These are phyloP conservation scores for Bradypus variegatus DNA, from an alignment of 2,797 vertebrate genomes.

Conservation along the genomic window DNA sequence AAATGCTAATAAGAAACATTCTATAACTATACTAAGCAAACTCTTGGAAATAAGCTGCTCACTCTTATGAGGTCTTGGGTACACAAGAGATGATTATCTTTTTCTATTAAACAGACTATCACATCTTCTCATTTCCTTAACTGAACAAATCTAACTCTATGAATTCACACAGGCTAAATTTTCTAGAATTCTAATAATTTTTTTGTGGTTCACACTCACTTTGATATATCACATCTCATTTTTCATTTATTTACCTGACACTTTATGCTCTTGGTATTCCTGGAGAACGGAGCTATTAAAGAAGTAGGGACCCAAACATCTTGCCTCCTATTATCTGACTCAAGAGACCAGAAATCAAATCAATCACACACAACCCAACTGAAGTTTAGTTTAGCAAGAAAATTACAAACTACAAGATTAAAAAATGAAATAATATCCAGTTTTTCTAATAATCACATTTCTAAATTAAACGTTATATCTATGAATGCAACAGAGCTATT, in stretches of 20 bases:
- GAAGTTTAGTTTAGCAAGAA: constrained; percentile 24
- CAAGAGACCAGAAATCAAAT: constrained; percentile 29
- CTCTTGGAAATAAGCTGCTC: not conserved
- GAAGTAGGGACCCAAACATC: not conserved
- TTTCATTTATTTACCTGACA: constrained; percentile 33
- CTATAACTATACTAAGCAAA: not conserved
- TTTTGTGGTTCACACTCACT: not conserved
- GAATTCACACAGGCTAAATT: not conserved
- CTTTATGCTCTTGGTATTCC: constrained; percentile 17
- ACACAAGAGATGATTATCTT: not conserved
- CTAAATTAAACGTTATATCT: not conserved
- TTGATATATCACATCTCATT: not conserved
- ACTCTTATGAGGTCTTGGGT: not conserved
- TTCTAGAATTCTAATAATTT: not conserved
- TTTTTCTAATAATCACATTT: not conserved
- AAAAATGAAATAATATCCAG: not conserved
- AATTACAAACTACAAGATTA: not conserved
- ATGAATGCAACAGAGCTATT: not conserved
- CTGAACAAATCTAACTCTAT: not conserved
- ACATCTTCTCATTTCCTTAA: not conserved
- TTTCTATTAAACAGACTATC: not conserved
- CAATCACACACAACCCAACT: not conserved
- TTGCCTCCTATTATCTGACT: constrained; percentile 2
- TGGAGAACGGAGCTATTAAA: not conserved
- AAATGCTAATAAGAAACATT: constrained; percentile 2